Evolutionary conservation across 2,113 vertebrate genomes (phyloP).

Genomic region (Datnioides undecimradiatus): DNA sequence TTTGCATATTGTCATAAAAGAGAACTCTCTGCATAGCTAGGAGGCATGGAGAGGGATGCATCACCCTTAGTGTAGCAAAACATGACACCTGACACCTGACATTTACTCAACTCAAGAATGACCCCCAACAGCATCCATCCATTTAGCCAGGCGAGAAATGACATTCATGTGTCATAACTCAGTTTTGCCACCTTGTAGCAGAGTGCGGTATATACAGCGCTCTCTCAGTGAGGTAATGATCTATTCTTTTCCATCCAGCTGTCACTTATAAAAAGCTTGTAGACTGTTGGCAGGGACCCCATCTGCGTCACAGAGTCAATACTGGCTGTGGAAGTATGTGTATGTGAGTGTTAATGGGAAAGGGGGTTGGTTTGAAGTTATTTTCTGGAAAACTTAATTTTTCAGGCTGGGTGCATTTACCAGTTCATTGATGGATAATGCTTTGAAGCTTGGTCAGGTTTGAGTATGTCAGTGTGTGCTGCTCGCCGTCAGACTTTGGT

Average conservation of each 20-base stretch:
- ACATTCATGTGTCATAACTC: conserved; percentile 21
- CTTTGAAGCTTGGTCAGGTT: conserved; percentile 27
- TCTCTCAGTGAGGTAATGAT: conserved; percentile 45
- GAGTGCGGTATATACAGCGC: not conserved
- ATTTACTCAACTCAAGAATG: conserved; percentile 43
- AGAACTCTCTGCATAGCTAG: conserved; percentile 13
- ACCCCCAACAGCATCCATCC: conserved; percentile 37
- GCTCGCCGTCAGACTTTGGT: conserved; percentile 19
- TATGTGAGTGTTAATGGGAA: not conserved
- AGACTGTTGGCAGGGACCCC: conserved; percentile 32
- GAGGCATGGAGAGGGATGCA: not conserved
- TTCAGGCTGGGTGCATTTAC: not conserved
- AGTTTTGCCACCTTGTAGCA: conserved; percentile 4
- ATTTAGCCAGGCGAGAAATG: conserved; percentile 45
- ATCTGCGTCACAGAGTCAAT: conserved; percentile 30
- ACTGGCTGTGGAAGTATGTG: not conserved
- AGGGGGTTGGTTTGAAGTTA: not conserved
- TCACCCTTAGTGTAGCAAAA: conserved; percentile 29
- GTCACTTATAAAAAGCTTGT: conserved; percentile 28
- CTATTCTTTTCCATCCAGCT: conserved; percentile 40
- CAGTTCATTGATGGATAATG: conserved; percentile 11
- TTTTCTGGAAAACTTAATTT: conserved; percentile 47
- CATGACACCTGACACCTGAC: conserved; percentile 29
- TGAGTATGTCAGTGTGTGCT: not conserved
- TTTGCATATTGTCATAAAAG: conserved; percentile 1